Base-by-base conservation (phyloP, 2,113 vertebrate genomes). In the Cochlearius cochlearius region DNA sequence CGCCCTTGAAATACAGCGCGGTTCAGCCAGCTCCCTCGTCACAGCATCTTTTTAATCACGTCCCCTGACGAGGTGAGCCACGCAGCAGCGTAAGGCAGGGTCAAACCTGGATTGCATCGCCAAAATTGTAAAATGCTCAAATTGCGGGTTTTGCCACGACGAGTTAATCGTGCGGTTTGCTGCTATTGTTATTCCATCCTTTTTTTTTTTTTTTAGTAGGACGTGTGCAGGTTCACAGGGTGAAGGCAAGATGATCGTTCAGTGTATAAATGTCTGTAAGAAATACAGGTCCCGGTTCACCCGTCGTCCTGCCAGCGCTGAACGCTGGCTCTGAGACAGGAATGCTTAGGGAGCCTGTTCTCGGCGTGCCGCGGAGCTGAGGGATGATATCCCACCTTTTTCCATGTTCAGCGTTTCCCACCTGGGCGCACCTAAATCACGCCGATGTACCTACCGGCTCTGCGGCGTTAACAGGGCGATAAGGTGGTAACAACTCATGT, bases 1-100 rank as follows among this genome's bases (percentile, higher is more conserved):
- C 30, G 2, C 43, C 45, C 6, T 23, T 20, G 56, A 64, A 36
- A 47, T 8, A 16, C 4, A 2, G 4, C 6, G 41, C 67, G 85
- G 11, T 38, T 74, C 2, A 29, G 25, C 17, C 41, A 49, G 0
- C 15, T 45, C 23, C 43, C 67, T 60, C 68, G 49, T 59, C 53
- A 36, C 41, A 60, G 4, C 23, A 9, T 19, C 63, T 82, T 12
- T 12, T 12, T 18, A 7, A 16, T 39, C 19, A 2, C 8, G 3
- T 14, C 55, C 25, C 53, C 12, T 17, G 47, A 16, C 30, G 25
- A 39, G 56, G 18, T 80, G 38, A 59, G 72, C 67, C 49, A 10
- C 1, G 1, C 3, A 45, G 18, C 22, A 12, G 50, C 0, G 1
- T 53, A 14, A 59, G 62, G 7, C 8, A 6, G 86, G 62, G 20